Evolutionary conservation across 2,797 vertebrate species (phyloP).

Genomic region (Pseudochirops corinnae): DNA sequence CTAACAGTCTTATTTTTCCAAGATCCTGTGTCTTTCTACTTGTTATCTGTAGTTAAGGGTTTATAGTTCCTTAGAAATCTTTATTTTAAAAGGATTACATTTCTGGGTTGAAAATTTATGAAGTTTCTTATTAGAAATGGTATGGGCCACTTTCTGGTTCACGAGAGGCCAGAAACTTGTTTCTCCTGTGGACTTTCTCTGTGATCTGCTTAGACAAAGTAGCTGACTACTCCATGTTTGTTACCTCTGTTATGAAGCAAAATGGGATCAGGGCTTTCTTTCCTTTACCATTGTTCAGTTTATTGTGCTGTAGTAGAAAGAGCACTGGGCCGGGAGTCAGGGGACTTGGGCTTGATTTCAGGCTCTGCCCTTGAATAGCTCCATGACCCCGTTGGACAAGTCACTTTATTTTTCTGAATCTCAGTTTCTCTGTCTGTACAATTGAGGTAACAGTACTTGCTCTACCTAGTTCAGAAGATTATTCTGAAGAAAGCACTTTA

Average conservation of each 20-base stretch:
- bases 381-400: background rate
- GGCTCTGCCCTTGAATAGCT: conserved; percentile 20
- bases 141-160: background rate
- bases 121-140: background rate
- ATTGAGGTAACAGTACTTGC: background rate
- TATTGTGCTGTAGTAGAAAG: background rate
- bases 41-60: background rate
- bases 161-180: background rate
- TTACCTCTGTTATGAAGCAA: background rate
- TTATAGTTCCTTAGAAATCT: background rate
- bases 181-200: background rate
- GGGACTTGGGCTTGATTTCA: background rate
- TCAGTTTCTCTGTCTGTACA: conserved; percentile 55
- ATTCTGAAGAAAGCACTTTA: background rate
- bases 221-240: background rate
- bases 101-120: background rate
- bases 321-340: background rate
- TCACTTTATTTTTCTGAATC: conserved; percentile 28
- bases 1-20: background rate
- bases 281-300: background rate
- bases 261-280: background rate
- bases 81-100: background rate
- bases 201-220: background rate
- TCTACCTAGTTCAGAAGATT: background rate
- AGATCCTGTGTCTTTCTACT: background rate